Evolutionary conservation across 2,113 vertebrate genomes (phyloP), one percentile per base, ranked within the genome.

Genomic region (Apteryx mantelli): DNA sequence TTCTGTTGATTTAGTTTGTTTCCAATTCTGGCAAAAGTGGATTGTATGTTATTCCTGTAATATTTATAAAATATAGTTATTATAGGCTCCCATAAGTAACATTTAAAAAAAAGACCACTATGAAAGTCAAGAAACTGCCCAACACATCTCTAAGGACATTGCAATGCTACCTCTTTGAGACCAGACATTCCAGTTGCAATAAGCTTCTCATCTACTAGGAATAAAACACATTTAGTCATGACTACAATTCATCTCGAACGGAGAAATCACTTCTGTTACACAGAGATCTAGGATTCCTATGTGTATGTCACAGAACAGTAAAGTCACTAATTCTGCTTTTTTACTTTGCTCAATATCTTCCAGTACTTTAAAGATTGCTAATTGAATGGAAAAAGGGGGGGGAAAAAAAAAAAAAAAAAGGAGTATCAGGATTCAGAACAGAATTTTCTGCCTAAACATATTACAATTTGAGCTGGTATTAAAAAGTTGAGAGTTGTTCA

Each of bases 1-100:
- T 98, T 99, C 97, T 99, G 99, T 86, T 98, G 98, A 95, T 89
- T 98, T 82, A 98, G 95, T 95, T 98, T 98, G 96, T 98, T 98
- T 93, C 98, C 98, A 95, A 95, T 98, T 94, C 98, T 98, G 95
- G 97, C 95, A 87, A 98, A 98, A 82, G 97, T 91, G 34, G 97
- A 91, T 10, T 97, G 77, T n/a, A 98, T 55, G 34, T 97, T 98
- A 96, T 91, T 98, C 96, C 98, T 99, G 96, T 66, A 98, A 98
- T 79, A 96, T 40, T 78, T 58, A 80, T 75, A 79, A 92, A 40
- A 78, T 9, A 92, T 0, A 73, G 64, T 86, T 85, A 94, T 20
- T n/a, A 88, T 79, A 79, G 22, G 46, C 40, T 86, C 25, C 25
- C 38, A 66, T 7, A 80, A 24, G 7, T 50, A 94, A 77, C 34